phyloP scores from a whole-genome alignment of 1,140 invertebrate genomes.

The Heliothis subflexa region DNA sequence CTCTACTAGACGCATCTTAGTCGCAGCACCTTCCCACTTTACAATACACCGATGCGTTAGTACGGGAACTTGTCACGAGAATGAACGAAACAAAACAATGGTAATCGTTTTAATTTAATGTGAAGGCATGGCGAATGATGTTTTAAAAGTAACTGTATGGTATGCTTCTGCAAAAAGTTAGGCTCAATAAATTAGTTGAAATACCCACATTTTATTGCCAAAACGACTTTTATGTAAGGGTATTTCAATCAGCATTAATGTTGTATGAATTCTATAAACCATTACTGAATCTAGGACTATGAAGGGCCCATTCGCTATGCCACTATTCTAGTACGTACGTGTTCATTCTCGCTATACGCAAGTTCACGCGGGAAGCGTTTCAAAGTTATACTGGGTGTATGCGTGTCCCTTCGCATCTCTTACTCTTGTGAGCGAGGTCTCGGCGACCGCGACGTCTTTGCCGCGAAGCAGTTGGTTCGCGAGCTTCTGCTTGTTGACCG shows the following conservation, averaged over 20 bases:
- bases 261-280: conserved; percentile 4
- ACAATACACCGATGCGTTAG: conserved; percentile 66
- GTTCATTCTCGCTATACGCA: conserved; percentile 60
- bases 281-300: conserved; percentile 1
- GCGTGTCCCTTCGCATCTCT: conserved; percentile 72
- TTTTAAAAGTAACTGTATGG: not conserved
- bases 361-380: conserved; percentile 65
- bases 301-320: conserved; percentile 19
- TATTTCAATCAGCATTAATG: conserved; percentile 5
- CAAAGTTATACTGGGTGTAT: conserved; percentile 73
- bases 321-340: conserved; percentile 34
- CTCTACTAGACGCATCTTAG: conserved; percentile 27
- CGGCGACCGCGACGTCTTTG: conserved; percentile 89
- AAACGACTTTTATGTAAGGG: not conserved
- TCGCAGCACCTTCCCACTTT: conserved; percentile 43
- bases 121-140: conserved; percentile 34
- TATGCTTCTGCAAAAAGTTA: not conserved
- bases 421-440: conserved; percentile 91
- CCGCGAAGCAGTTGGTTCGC: conserved; percentile 89
- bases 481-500: conserved; percentile 92
- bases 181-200: not conserved
- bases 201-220: conserved; percentile 8
- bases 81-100: conserved; percentile 57
- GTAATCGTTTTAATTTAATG: conserved; percentile 45
- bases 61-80: conserved; percentile 64